phyloP scores from a whole-genome alignment of 2,113 vertebrate genomes.

The Hiodon alosoides region DNA sequence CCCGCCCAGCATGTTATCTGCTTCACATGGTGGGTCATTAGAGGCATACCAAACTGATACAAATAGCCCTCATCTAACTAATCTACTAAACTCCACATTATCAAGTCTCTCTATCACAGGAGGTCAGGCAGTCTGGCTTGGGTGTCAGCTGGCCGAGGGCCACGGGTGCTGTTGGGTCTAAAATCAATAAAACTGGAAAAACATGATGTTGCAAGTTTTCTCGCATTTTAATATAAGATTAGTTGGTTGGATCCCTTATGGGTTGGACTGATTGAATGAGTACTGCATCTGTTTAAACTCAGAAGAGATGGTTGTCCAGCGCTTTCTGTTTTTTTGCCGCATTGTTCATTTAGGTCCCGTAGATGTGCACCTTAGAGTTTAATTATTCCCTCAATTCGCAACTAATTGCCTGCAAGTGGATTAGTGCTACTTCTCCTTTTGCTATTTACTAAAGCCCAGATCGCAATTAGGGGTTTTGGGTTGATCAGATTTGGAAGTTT shows the following conservation, averaged over 20 bases:
- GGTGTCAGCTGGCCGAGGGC: neutral
- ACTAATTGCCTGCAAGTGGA: conserved; percentile 47
- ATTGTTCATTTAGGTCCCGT: conserved; percentile 29
- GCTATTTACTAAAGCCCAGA: conserved; percentile 3
- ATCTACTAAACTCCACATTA: neutral
- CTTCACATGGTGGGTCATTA: neutral
- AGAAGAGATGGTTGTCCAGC: conserved; percentile 43
- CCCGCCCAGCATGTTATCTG: neutral
- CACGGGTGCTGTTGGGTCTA: neutral
- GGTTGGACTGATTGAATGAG: conserved; percentile 55
- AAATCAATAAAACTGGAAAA: conserved; percentile 3
- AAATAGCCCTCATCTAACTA: conserved; percentile 3
- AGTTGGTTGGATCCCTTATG: conserved; percentile 57
- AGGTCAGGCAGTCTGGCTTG: neutral
- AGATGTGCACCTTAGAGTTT: conserved; percentile 27
- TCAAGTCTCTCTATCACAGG: neutral
- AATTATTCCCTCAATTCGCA: conserved; percentile 36
- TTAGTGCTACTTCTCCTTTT: conserved; percentile 24
- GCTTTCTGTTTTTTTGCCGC: conserved; percentile 25
- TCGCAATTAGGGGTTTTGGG: conserved; percentile 5
- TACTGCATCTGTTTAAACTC: conserved; percentile 60
- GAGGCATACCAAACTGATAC: neutral
- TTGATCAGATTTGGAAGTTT: conserved; percentile 31
- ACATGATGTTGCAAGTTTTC: neutral
- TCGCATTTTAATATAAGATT: conserved; percentile 47